These are phyloP conservation scores for Pandion haliaetus DNA, from an alignment of 2,113 vertebrate species.

Conservation along the genomic window DNA sequence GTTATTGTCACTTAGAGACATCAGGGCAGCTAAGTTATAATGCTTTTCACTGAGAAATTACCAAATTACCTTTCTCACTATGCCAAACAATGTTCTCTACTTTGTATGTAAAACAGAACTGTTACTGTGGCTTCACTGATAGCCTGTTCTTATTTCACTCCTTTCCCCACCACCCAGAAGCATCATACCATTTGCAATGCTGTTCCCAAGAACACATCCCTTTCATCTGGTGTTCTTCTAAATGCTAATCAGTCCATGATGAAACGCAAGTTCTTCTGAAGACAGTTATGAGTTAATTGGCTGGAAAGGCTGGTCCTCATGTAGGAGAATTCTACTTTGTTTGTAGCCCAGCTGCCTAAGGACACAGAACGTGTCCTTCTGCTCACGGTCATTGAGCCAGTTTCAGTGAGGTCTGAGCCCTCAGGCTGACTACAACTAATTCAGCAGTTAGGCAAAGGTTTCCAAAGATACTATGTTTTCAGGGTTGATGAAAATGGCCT, in stretches of 20 bases:
- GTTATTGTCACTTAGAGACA: background rate
- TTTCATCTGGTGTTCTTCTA: background rate
- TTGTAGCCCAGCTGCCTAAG: background rate
- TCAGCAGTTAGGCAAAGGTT: background rate
- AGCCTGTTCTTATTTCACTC: background rate
- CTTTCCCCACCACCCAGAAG: background rate
- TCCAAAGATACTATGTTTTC: background rate
- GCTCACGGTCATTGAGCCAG: background rate
- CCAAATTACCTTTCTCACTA: background rate
- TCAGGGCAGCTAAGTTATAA: background rate
- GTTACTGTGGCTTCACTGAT: background rate
- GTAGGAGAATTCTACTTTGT: background rate
- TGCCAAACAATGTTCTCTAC: background rate
- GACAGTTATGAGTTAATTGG: background rate
- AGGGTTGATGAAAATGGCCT: background rate
- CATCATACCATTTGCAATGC: background rate
- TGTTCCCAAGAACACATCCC: background rate
- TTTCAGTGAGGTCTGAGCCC: background rate
- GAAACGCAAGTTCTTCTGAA: background rate
- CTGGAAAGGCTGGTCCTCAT: background rate
- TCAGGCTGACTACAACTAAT: background rate
- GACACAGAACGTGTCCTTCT: background rate
- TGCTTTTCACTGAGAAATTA: background rate
- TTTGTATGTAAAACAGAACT: background rate
- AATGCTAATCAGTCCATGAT: background rate